These are phyloP conservation scores for Brachionus koreanus DNA, from an alignment of 1,140 invertebrate species.

Conservation along the genomic window DNA sequence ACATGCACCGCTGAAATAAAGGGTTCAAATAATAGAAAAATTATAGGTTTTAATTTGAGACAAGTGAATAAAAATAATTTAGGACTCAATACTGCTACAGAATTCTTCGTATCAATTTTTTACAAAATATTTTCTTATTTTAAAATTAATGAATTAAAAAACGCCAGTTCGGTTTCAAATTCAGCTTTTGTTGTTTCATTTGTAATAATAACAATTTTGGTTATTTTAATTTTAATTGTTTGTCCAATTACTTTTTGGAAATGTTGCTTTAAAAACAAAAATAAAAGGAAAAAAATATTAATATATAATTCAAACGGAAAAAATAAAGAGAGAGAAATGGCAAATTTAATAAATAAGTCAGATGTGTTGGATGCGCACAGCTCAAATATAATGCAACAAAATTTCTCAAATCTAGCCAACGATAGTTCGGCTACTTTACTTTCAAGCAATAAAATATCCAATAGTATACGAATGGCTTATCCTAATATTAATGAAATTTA, in stretches of 20 bases:
- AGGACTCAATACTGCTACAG: neutral
- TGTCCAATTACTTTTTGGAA: neutral
- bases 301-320: neutral
- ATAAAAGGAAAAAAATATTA: neutral
- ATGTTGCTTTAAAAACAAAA: neutral
- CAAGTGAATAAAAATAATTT: neutral
- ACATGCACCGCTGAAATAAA: constrained; percentile 36
- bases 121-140: neutral
- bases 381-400: neutral
- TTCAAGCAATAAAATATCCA: constrained; percentile 11
- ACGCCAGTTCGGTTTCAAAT: neutral
- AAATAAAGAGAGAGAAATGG: neutral
- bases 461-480: constrained; percentile 40
- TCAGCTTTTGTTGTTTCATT: neutral
- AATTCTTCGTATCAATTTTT: neutral
- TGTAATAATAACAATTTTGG: neutral
- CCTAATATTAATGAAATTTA: constrained; percentile 25
- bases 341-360: neutral
- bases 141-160: neutral
- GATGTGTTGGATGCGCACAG: neutral
- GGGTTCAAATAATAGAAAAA: constrained; percentile 35
- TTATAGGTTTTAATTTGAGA: neutral
- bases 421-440: constrained; percentile 34
- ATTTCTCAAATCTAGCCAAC: constrained; percentile 3
- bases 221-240: neutral